Evolutionary conservation across 2,797 vertebrate species (phyloP), one percentile per base, ranked within the genome.

Genomic region (Acanthurus tractus): DNA sequence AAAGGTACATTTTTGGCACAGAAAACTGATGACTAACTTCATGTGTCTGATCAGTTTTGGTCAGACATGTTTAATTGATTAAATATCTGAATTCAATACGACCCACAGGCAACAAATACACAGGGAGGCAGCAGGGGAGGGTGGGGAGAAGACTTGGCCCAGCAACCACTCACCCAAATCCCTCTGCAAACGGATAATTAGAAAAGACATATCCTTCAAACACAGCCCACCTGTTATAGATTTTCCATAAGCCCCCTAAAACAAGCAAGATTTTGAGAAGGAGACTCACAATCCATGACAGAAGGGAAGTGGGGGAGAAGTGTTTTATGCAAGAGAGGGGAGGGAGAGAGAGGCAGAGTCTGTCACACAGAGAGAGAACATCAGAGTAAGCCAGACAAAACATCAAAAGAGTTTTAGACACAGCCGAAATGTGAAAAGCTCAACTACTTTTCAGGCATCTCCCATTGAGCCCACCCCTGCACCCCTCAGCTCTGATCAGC

Each of bases 151-250:
- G 81, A 84, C 86, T 84, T 82, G 75, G 81, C 70, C 70, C 56
- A 50, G 62, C 61, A 25, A 55, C 75, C 81, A 70, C 81, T 77
- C 79, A 78, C 84, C 69, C 36, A 78, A 90, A 91, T 78, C 87
- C 76, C 70, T 79, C 56, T n/a, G 75, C 79, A 88, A 83, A 90
- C 80, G 86, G 56, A 92, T 88, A 83, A 92, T 93, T 89, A 92
- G 70, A 91, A 80, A 88, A 76, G 82, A 94, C 91, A 82, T 86
- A 78, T 87, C 78, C 76, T 88, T 86, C 85, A 91, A 93, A 92
- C 82, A 91, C 50, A 79, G 76, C 84, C 84, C 92, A 94, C 91
- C 93, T 94, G 92, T 76, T 90, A 85, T 76, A 90, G 88, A 93
- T 93, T 93, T 93, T 83, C 79, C 18, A 78, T 83, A 90, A 91